Evolutionary conservation across 2,888 invertebrate genomes (phyloP).

Genomic region (Hypena proboscidalis): DNA sequence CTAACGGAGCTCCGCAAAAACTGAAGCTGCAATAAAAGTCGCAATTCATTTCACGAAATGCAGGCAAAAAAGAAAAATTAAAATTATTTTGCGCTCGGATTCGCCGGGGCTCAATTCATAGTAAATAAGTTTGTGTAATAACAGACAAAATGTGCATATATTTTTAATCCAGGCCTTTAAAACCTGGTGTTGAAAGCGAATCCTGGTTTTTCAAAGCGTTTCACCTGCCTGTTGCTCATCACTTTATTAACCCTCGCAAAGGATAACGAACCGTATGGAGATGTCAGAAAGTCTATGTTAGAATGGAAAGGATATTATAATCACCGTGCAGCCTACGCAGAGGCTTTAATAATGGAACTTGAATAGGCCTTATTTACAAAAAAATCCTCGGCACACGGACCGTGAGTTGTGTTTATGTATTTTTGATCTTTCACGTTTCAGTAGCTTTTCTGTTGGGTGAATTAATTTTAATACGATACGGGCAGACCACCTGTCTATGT

Average conservation of each 20-base stretch:
- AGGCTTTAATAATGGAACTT: slow-evolving; percentile 44
- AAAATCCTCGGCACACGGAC: slow-evolving; percentile 14
- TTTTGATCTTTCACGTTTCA: slow-evolving; percentile 19
- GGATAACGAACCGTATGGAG: slow-evolving; percentile 12
- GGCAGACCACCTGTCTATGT: too few relatives aligned
- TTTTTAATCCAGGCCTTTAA: slow-evolving; percentile 34
- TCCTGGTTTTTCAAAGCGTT: slow-evolving; percentile 36
- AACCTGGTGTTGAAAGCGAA: slow-evolving; percentile 28
- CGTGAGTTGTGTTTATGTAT: slow-evolving; percentile 14
- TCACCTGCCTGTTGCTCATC: slow-evolving; percentile 52
- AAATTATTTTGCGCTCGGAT: slow-evolving; percentile 13
- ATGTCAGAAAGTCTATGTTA: slow-evolving; percentile 16
- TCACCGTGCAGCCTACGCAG: slow-evolving; percentile 28
- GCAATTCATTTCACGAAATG: slow-evolving; percentile 8
- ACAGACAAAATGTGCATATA: slow-evolving; percentile 19
- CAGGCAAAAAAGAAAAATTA: slow-evolving; percentile 11
- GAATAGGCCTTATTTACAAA: slow-evolving; percentile 36
- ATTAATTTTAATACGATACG: not conserved
- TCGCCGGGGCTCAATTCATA: slow-evolving; percentile 14
- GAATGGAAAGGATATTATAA: slow-evolving; percentile 23
- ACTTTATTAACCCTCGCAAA: slow-evolving; percentile 17
- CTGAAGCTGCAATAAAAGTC: not conserved
- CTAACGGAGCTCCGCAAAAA: not conserved
- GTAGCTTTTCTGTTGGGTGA: slow-evolving; percentile 1
- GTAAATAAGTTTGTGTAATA: slow-evolving; percentile 32